Conservation (phyloP, 2,888 invertebrate species). For the Cheilosia pagana region DNA sequence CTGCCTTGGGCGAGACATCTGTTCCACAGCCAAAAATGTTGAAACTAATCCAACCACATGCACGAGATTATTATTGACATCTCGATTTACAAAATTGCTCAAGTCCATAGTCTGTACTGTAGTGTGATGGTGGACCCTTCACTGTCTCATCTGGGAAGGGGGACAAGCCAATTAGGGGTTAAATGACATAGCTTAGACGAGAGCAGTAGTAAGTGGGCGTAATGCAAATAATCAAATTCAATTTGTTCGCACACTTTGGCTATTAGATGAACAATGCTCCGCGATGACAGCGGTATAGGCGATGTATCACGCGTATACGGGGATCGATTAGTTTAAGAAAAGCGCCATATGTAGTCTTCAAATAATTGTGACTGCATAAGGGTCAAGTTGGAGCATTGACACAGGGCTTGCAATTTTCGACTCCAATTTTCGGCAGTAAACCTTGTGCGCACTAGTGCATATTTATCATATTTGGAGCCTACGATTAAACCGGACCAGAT, state of each 20-base stretch:
- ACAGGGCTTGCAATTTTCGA: too few relatives aligned
- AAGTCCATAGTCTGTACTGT: background rate
- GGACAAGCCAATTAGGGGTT: slow-evolving; percentile 52
- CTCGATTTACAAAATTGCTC: slow-evolving; percentile 63
- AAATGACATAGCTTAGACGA: slow-evolving; percentile 41
- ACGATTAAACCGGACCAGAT: too few relatives aligned
- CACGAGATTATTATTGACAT: slow-evolving; percentile 75
- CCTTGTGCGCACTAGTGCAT: too few relatives aligned
- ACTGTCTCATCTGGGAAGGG: slow-evolving; percentile 4
- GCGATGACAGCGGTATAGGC: slow-evolving; percentile 8
- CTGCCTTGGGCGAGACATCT: slow-evolving; percentile 76
- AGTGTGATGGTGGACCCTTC: slow-evolving; percentile 1
- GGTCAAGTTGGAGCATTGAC: too few relatives aligned
- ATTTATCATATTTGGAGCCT: too few relatives aligned
- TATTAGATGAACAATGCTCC: slow-evolving; percentile 38
- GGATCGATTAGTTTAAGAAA: background rate
- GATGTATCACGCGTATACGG: background rate
- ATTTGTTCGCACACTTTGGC: slow-evolving; percentile 58
- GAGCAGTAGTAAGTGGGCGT: slow-evolving; percentile 57
- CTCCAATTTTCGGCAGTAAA: too few relatives aligned
- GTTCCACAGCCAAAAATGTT: slow-evolving; percentile 74
- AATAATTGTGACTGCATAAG: too few relatives aligned
- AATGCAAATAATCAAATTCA: slow-evolving; percentile 66
- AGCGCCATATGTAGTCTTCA: background rate
- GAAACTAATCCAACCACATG: slow-evolving; percentile 76